phyloP scores from a whole-genome alignment of 1,140 invertebrate genomes.

The Hesperophylax magnus region DNA sequence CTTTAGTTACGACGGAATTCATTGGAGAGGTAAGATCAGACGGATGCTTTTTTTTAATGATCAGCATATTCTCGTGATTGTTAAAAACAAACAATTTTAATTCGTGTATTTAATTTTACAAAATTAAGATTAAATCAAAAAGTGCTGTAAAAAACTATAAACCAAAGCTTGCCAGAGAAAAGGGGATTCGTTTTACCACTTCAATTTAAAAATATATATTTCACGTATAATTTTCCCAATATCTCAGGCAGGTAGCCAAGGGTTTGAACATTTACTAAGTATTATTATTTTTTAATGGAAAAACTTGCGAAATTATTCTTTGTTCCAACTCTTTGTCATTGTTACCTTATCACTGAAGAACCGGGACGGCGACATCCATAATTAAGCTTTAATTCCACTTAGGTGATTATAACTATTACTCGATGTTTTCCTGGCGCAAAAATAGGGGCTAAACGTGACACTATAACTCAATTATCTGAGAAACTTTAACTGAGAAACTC shows the following conservation, averaged over 20 bases:
- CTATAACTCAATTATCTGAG: slow-evolving; percentile 27
- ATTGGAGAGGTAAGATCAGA: neutral
- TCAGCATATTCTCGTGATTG: too few relatives aligned
- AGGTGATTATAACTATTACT: slow-evolving; percentile 28
- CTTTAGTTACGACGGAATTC: slow-evolving; percentile 1
- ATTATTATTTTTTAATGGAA: neutral
- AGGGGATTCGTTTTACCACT: too few relatives aligned
- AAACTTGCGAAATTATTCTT: neutral
- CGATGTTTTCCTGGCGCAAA: slow-evolving; percentile 26
- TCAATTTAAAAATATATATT: too few relatives aligned
- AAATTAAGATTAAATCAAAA: too few relatives aligned
- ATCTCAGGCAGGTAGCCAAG: too few relatives aligned
- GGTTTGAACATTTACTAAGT: too few relatives aligned
- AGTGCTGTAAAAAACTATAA: too few relatives aligned
- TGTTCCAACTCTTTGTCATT: neutral
- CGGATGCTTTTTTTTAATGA: neutral
- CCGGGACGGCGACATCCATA: slow-evolving; percentile 7
- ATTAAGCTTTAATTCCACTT: slow-evolving; percentile 21
- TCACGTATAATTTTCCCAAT: too few relatives aligned
- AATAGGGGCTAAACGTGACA: slow-evolving; percentile 2
- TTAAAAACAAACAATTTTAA: too few relatives aligned
- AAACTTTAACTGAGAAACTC: slow-evolving; percentile 22
- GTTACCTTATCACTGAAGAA: neutral
- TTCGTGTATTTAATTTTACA: too few relatives aligned
- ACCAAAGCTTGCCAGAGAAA: too few relatives aligned